Conservation (phyloP, 2,113 vertebrate genomes). For the Neopipo cinnamomea region DNA sequence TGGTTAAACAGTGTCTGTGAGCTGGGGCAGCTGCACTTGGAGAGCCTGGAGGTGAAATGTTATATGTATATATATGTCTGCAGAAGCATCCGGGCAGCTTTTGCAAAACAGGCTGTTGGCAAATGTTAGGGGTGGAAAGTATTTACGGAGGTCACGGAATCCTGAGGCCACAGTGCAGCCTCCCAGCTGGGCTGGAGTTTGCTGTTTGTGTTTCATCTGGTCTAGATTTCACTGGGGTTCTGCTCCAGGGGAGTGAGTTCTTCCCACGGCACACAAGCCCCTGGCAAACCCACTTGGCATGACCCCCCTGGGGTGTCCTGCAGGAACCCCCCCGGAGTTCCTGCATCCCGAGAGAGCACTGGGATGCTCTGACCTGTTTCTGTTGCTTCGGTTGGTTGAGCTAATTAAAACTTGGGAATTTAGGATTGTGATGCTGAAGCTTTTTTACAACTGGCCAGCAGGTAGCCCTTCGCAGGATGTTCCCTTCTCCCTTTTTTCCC, state of each 20-base stretch:
- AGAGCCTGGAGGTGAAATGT: neutral
- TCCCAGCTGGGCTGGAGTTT: neutral
- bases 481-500: neutral
- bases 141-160: neutral
- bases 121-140: neutral
- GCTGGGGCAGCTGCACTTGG: neutral
- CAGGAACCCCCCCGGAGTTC: neutral
- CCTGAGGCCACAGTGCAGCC: accelerated
- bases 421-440: accelerated
- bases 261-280: neutral
- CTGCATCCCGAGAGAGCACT: accelerated
- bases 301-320: neutral
- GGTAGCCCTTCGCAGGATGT: neutral
- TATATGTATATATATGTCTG: accelerated
- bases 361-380: neutral
- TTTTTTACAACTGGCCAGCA: neutral
- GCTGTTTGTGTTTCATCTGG: accelerated
- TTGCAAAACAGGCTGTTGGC: neutral
- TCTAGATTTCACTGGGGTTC: neutral
- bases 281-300: accelerated
- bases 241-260: neutral
- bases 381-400: neutral
- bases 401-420: neutral
- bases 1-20: neutral
- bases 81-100: neutral